Base-by-base conservation (phyloP, 2,888 invertebrate species). In the Caenorhabditis zanzibari region DNA sequence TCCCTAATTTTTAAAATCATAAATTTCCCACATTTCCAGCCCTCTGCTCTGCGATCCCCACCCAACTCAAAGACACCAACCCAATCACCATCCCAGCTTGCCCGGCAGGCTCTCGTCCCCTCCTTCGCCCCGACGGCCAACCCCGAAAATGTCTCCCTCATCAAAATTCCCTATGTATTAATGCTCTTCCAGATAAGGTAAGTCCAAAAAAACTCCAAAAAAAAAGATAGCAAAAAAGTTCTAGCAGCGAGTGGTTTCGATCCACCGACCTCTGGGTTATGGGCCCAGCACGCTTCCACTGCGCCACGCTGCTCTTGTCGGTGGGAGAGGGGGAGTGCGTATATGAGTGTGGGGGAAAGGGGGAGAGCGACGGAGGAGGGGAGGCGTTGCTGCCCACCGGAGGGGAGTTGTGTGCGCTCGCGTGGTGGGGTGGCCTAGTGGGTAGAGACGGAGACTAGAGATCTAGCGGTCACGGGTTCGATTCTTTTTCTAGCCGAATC, bases 261-360 rank as follows among this genome's bases (percentile, higher is more conserved):
- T 92, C 92, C 90, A 95, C 96, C 95, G 95, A 96, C 95, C 95
- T 96, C 95, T 96, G 95, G 95, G 95, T 95, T 95, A 95, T 95
- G 95, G 95, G 95, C 95, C 95, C 95, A 95, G 95, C 95, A 95
- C 95, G 95, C 95, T 95, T 92, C 95, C 95, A 95, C 95, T 95
- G 95, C 95, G 95, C 95, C 95, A 95, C 95, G 95, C 95, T 95
- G 95, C 95, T 95, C 54, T 22, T 14, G 26, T 4, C 4, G 47
- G 47, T 7, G 19, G 19, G 0, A 5, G 47, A n/a, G 47, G 47
- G 19, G 19, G 47, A 47, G 19, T n/a, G 47, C 47, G 47, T 19
- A 47, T 47, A 47, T 19, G 10, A 19, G 38, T 2, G 38, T 6
- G 38, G 32, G 32, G 32, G 7, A 7, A 32, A 12, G 38, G 38